Evolutionary conservation across 2,888 invertebrate genomes (phyloP).

Genomic region (Tridacna crocea): DNA sequence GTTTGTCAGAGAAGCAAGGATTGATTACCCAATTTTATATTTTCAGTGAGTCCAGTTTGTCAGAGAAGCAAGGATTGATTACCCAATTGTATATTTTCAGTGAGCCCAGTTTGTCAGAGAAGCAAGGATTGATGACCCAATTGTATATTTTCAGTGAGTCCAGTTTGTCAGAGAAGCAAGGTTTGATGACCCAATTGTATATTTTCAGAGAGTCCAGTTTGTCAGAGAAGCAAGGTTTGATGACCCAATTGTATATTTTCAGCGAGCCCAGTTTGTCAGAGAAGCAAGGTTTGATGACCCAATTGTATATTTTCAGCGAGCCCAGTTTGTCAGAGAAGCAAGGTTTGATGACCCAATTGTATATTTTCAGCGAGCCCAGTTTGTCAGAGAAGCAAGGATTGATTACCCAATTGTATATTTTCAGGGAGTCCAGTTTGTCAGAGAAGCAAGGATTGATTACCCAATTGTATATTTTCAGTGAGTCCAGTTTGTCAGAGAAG

Average conservation of each 20-base stretch:
- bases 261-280: constrained; percentile 62
- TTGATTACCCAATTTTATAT: constrained; percentile 3
- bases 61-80: constrained; percentile 78
- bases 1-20: no score
- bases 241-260: constrained; percentile 33
- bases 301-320: no score
- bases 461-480: no score
- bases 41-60: constrained; percentile 80
- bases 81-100: constrained; percentile 62
- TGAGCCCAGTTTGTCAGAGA: constrained; percentile 36
- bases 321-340: no score
- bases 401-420: constrained; percentile 29
- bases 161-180: no score
- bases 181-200: not conserved
- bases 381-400: constrained; percentile 78
- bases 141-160: no score
- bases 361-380: constrained; percentile 79
- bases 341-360: not conserved
- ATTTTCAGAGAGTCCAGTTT: constrained; percentile 79
- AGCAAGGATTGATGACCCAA: no score
- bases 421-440: constrained; percentile 63
- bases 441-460: no score
- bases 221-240: constrained; percentile 79
- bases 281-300: no score
- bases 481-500: no score